These are phyloP conservation scores for Rambutsinella grinnellia DNA, from an alignment of 2,888 invertebrate genomes.

Conservation along the genomic window DNA sequence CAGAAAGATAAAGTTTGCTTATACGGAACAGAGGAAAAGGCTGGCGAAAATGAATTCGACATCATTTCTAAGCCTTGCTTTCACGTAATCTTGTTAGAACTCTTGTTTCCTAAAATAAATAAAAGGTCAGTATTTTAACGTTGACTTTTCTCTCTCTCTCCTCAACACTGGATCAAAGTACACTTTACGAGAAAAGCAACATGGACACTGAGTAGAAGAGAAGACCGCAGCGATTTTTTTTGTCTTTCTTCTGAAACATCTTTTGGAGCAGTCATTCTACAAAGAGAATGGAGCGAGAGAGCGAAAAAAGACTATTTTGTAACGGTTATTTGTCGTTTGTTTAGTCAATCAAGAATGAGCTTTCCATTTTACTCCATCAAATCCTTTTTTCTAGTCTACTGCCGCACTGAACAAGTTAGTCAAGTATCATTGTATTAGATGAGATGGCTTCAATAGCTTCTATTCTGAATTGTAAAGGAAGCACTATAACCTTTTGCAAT, in stretches of 20 bases:
- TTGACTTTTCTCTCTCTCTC: conserved; percentile 1
- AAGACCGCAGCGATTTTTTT: conserved; percentile 8
- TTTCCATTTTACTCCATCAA: neutral
- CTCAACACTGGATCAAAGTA: conserved; percentile 1
- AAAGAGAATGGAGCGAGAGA: neutral
- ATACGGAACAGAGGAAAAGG: neutral
- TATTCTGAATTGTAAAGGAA: neutral
- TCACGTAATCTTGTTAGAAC: conserved; percentile 45
- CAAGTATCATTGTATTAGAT: neutral
- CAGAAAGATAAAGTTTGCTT: neutral
- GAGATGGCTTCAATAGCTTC: neutral
- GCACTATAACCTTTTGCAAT: conserved; percentile 3
- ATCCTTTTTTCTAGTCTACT: neutral
- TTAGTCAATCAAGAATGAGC: conserved; percentile 46
- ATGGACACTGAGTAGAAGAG: neutral
- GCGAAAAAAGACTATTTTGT: conserved; percentile 19
- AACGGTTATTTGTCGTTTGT: conserved; percentile 39
- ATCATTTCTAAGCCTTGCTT: conserved; percentile 35
- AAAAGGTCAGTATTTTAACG: conserved; percentile 10
- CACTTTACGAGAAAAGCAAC: conserved; percentile 5
- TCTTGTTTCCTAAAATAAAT: neutral
- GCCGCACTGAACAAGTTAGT: neutral
- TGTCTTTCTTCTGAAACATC: conserved; percentile 5
- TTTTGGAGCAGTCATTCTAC: too few relatives aligned
- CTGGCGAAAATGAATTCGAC: conserved; percentile 46